These are phyloP conservation scores for Calephelis virginiensis DNA, from an alignment of 1,140 invertebrate species.

Conservation along the genomic window DNA sequence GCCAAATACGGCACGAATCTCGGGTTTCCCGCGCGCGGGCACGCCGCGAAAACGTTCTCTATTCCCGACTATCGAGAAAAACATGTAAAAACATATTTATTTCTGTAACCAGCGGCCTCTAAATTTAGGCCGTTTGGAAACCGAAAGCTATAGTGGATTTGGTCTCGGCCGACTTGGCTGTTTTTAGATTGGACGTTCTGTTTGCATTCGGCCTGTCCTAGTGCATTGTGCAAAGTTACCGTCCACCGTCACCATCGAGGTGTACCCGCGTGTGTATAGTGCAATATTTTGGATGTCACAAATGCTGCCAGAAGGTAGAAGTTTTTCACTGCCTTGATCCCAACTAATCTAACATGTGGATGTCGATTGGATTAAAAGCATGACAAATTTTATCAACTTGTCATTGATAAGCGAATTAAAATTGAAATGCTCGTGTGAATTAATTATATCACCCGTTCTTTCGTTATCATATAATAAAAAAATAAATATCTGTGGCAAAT, in stretches of 20 bases:
- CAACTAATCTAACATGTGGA: neutral
- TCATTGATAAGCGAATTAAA: too few relatives aligned
- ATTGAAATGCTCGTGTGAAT: too few relatives aligned
- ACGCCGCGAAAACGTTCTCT: constrained; percentile 53
- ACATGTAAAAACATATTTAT: constrained; percentile 76
- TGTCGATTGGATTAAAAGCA: neutral
- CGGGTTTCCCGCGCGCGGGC: constrained; percentile 62
- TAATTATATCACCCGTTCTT: too few relatives aligned
- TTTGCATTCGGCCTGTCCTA: constrained; percentile 24
- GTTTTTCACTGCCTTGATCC: constrained; percentile 36
- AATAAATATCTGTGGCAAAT: too few relatives aligned
- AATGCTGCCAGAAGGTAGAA: constrained; percentile 67
- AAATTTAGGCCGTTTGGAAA: constrained; percentile 75
- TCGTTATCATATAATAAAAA: too few relatives aligned
- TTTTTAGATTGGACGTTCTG: constrained; percentile 67
- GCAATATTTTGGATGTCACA: constrained; percentile 56
- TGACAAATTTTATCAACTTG: neutral
- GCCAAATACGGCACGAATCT: constrained; percentile 73
- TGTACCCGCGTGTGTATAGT: constrained; percentile 8
- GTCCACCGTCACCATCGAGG: constrained; percentile 16
- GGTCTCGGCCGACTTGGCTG: constrained; percentile 67
- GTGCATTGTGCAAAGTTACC: constrained; percentile 32
- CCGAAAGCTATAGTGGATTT: constrained; percentile 73
- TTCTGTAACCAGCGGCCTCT: constrained; percentile 72
- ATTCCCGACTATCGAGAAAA: constrained; percentile 68